Percentiles rank a stretch among this genome's conserved stretches.
Evolutionary conservation across 2,797 vertebrate genomes (phyloP).

Genomic region (Micromesistius poutassou): DNA sequence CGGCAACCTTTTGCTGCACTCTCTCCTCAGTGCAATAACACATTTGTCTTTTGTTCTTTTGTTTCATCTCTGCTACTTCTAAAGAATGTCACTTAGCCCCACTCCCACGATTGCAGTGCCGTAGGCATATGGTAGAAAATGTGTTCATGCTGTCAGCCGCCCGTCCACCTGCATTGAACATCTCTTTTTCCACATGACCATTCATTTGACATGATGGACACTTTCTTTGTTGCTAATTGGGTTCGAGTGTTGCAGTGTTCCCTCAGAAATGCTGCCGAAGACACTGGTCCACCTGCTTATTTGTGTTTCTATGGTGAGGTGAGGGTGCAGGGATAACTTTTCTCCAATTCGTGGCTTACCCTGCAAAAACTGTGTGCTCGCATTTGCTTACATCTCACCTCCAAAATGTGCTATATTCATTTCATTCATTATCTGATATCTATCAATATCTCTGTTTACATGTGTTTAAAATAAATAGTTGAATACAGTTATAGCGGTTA

Average conservation of each 20-base stretch:
- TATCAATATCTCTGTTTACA: neutral
- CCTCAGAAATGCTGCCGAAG: neutral
- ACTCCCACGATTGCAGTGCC: conserved; percentile 35
- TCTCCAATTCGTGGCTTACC: neutral
- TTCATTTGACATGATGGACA: conserved; percentile 55
- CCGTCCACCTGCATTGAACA: conserved; percentile 65
- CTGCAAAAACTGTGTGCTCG: neutral
- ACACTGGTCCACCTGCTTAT: neutral
- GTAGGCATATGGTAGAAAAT: conserved; percentile 55
- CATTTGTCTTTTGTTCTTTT: conserved; percentile 60
- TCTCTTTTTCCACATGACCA: conserved; percentile 47
- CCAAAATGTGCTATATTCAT: neutral
- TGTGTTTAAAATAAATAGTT: neutral
- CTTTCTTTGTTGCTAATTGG: conserved; percentile 32
- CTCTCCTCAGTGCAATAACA: conserved; percentile 36
- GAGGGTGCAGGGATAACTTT: neutral
- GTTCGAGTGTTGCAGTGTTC: neutral
- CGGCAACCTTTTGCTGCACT: conserved; percentile 15
- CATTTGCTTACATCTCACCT: neutral
- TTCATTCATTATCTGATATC: neutral
- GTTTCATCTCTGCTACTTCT: conserved; percentile 57
- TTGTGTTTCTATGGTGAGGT: neutral
- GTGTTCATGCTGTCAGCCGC: conserved; percentile 64
- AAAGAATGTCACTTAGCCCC: conserved; percentile 57
- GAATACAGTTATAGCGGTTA: neutral